Conservation (phyloP, 1,140 invertebrate species). For the Eubasilissa regina region DNA sequence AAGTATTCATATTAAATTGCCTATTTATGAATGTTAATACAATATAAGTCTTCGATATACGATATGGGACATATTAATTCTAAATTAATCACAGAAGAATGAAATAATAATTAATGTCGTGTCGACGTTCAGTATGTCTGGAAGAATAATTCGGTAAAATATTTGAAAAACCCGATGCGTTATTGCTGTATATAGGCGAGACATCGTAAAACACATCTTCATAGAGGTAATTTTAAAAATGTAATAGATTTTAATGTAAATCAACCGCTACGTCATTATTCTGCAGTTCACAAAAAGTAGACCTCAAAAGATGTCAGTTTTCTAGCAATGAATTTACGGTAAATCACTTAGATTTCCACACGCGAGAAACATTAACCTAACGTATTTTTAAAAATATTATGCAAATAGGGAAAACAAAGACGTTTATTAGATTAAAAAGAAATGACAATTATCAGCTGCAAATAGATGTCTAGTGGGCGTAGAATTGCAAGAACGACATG, state of each 20-base stretch:
- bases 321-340: not conserved
- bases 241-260: conserved; percentile 29
- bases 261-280: conserved; percentile 48
- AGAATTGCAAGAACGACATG: conserved; percentile 38
- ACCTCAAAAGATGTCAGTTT: conserved; percentile 25
- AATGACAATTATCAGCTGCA: conserved; percentile 53
- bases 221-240: conserved; percentile 31
- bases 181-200: not conserved
- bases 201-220: not conserved
- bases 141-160: no score
- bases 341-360: not conserved
- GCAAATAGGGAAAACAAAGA: not conserved
- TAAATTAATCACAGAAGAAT: no score
- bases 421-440: conserved; percentile 35
- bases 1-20: no score
- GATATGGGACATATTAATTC: no score
- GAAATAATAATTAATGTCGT: no score
- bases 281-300: conserved; percentile 2
- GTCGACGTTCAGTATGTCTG: no score
- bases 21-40: no score
- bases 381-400: not conserved
- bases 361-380: conserved; percentile 1
- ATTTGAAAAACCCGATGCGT: not conserved
- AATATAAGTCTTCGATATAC: no score
- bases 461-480: conserved; percentile 53